These are phyloP conservation scores for Pimpla rufipes DNA, from an alignment of 2,888 invertebrate genomes.

Conservation along the genomic window DNA sequence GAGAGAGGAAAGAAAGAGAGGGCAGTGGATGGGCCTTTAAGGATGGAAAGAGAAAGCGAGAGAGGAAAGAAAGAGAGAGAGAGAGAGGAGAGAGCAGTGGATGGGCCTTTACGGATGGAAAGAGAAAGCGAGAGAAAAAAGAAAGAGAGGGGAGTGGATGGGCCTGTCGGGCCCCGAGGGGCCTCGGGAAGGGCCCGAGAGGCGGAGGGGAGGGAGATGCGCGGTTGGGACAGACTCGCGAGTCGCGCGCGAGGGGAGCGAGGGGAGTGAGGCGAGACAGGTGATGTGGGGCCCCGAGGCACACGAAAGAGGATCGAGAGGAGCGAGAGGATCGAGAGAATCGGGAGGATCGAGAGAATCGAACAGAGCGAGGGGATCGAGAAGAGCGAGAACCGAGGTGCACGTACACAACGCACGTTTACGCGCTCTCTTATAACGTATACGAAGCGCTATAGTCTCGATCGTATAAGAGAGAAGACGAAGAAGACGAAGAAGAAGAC, in stretches of 20 bases:
- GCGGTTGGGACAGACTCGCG: constrained; percentile 52
- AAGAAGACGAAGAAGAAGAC: neutral
- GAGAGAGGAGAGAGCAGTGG: constrained; percentile 20
- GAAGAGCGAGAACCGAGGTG: constrained; percentile 33
- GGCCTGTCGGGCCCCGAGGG: constrained; percentile 66
- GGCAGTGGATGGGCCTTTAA: too few species aligned
- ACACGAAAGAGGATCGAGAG: constrained; percentile 61
- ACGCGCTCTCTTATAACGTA: constrained; percentile 72
- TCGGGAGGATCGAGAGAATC: constrained; percentile 54
- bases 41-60: too few species aligned
- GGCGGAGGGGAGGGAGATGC: constrained; percentile 6
- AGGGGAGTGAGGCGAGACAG: constrained; percentile 81
- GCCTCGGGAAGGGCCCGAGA: neutral
- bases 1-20: too few species aligned
- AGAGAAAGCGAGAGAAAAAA: neutral
- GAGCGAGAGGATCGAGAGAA: constrained; percentile 63
- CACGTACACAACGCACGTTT: constrained; percentile 74
- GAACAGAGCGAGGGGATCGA: too few species aligned
- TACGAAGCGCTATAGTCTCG: constrained; percentile 26
- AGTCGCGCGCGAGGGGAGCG: constrained; percentile 45
- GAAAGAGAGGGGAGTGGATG: constrained; percentile 45
- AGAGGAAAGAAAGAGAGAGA: too few species aligned
- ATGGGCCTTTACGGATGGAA: neutral
- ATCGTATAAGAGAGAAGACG: constrained; percentile 9
- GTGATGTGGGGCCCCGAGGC: constrained; percentile 83